A percentile compares a stretch with the other conserved stretches of the same genome.
These are phyloP conservation scores for Euura lappo DNA, from an alignment of 1,140 invertebrate genomes.

Conservation along the genomic window DNA sequence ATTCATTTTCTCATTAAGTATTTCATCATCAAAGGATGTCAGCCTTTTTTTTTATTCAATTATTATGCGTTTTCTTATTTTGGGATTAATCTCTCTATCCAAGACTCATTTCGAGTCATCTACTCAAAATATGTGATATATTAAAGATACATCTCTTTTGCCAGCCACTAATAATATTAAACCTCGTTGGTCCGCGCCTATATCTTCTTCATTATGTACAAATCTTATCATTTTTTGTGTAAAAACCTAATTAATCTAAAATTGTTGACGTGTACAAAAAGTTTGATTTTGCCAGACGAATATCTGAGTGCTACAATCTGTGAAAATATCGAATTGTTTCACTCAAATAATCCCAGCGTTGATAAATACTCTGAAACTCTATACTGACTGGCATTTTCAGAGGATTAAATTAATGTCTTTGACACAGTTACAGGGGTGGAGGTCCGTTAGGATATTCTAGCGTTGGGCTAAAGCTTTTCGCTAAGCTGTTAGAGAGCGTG, in stretches of 20 bases:
- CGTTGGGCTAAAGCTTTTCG: conserved; percentile 81
- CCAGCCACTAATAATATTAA: conserved; percentile 21
- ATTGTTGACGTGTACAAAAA: not conserved
- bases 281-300: not conserved
- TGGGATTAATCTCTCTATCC: no score
- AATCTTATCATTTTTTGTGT: conserved; percentile 1
- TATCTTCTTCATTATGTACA: conserved; percentile 24
- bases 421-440: conserved; percentile 75
- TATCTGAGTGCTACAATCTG: not conserved
- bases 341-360: not conserved
- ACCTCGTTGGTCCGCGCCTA: conserved; percentile 25
- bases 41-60: conserved; percentile 1
- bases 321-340: not conserved
- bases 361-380: not conserved
- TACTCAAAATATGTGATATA: conserved; percentile 29
- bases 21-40: not conserved
- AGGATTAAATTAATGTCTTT: not conserved
- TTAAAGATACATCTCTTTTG: conserved; percentile 15
- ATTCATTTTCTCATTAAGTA: not conserved
- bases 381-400: conserved; percentile 9
- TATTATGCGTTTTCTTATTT: not conserved
- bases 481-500: conserved; percentile 82
- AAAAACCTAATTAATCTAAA: conserved; percentile 10
- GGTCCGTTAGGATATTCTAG: conserved; percentile 88
- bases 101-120: not conserved